These are phyloP conservation scores for Bucco capensis DNA, from an alignment of 2,113 vertebrate species.

Conservation along the genomic window DNA sequence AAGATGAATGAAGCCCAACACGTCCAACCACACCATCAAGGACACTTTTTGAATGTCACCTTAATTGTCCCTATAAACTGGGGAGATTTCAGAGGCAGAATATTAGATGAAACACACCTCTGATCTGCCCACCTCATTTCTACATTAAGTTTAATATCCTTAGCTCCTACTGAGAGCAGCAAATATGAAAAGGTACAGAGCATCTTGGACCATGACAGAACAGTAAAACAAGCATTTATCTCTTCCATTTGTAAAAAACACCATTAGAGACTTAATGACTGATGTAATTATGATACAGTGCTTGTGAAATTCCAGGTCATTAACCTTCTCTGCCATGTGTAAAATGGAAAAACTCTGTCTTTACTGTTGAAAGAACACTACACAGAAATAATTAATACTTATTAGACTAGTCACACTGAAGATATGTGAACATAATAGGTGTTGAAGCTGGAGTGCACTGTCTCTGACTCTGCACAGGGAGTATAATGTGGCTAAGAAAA, in stretches of 20 bases:
- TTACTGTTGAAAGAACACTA: neutral
- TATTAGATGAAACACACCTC: neutral
- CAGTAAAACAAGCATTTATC: accelerated
- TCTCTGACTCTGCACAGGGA: neutral
- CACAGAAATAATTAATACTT: neutral
- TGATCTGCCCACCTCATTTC: neutral
- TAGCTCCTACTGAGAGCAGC: neutral
- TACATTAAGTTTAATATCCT: neutral
- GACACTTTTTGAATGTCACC: neutral
- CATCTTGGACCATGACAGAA: neutral
- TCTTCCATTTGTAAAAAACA: neutral
- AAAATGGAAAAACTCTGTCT: neutral
- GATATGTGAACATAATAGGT: accelerated
- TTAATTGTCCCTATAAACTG: neutral
- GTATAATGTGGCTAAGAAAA: neutral
- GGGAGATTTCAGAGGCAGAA: neutral
- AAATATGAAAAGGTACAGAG: neutral
- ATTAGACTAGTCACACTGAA: neutral
- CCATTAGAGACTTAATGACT: neutral
- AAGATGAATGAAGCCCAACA: neutral
- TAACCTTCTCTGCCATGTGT: neutral
- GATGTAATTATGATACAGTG: neutral
- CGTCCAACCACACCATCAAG: accelerated
- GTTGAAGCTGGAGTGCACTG: neutral
- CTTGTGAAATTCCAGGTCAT: neutral